Base-by-base conservation (phyloP, 2,888 invertebrate species). In the Andrena dorsata region DNA sequence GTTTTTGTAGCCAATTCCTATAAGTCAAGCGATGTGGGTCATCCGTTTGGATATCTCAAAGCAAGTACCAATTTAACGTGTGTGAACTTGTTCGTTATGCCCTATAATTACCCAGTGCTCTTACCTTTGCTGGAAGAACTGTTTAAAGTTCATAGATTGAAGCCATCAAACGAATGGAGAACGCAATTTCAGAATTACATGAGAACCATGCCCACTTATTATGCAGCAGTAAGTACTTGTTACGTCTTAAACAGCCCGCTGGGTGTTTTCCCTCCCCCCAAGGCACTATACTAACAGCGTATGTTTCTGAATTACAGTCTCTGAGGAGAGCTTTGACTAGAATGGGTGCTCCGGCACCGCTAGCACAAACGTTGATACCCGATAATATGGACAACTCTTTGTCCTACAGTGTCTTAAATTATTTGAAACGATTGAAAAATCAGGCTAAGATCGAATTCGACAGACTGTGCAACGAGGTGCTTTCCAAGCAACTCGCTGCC, bases 41-140 rank as follows among this genome's bases (percentile, higher is more conserved):
- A 97, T 93, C 99, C 99, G 0, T 99, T 99, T 94, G 99, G 99
- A 20, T 99, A 99, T 94, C 94, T 99, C 78, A 99, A 99, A 94
- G 98, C 99, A 0, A 98, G 98, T 87, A 98, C 98, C 5, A 98
- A 98, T 92, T 95, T 99, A 82, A 97, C 97, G 0, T 98, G 98
- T 93, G 99, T 99, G 53, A 99, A 99, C 95, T 95, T 99, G 82
- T 99, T 99, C 94, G 98, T 99, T 5, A 96, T 99, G 95, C 99
- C 99, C 32, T 99, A 99, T 95, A 99, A 99, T 94, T 99, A 99
- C 94, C 99, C 99, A 1, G 97, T 98, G 49, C 94, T 99, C 47
- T 94, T 99, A 91, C 98, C 98, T 0, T 94, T 99, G 10, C 94
- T 99, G 35, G 99, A 99, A 91, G 99, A 99, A 92, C 94, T 99